These are phyloP conservation scores for Penaeus indicus DNA, from an alignment of 1,140 invertebrate genomes.

Conservation along the genomic window DNA sequence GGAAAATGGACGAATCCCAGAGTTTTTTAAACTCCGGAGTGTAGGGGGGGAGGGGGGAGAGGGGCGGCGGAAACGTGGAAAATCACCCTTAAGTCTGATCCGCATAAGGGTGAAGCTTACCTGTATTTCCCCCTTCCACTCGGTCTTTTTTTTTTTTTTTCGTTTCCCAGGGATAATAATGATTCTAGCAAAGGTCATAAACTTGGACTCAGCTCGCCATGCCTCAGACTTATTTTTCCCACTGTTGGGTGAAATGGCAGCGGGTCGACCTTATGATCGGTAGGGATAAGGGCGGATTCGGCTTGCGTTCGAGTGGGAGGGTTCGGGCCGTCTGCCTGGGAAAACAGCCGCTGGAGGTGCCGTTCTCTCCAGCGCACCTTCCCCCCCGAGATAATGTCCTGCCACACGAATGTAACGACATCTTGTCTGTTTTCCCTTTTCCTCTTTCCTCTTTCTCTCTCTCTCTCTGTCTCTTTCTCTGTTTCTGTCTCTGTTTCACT, in stretches of 20 bases:
- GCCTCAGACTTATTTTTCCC: slow-evolving; percentile 52
- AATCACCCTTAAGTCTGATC: too few species aligned
- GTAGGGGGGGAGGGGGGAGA: too few species aligned
- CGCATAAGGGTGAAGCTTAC: not conserved
- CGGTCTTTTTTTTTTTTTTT: too few species aligned
- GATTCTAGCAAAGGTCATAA: slow-evolving; percentile 57
- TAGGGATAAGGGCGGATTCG: not conserved
- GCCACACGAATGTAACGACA: slow-evolving; percentile 48
- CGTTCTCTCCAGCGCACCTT: slow-evolving; percentile 50
- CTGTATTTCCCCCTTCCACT: not conserved
- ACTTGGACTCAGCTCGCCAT: slow-evolving; percentile 54
- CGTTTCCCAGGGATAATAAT: slow-evolving; percentile 39
- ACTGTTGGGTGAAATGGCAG: not conserved
- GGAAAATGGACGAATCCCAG: not conserved
- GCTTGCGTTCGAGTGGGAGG: not conserved
- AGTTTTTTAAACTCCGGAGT: not conserved
- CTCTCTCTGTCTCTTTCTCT: not conserved
- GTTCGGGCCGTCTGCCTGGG: slow-evolving; percentile 26
- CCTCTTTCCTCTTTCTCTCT: not conserved
- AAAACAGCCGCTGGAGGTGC: slow-evolving; percentile 48
- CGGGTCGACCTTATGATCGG: not conserved
- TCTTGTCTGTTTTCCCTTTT: slow-evolving; percentile 38
- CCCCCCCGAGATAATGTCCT: slow-evolving; percentile 45
- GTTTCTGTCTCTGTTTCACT: too few species aligned
- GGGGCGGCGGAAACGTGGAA: too few species aligned